These are phyloP conservation scores for Penaeus monodon DNA, from an alignment of 2,888 invertebrate species.

Conservation along the genomic window DNA sequence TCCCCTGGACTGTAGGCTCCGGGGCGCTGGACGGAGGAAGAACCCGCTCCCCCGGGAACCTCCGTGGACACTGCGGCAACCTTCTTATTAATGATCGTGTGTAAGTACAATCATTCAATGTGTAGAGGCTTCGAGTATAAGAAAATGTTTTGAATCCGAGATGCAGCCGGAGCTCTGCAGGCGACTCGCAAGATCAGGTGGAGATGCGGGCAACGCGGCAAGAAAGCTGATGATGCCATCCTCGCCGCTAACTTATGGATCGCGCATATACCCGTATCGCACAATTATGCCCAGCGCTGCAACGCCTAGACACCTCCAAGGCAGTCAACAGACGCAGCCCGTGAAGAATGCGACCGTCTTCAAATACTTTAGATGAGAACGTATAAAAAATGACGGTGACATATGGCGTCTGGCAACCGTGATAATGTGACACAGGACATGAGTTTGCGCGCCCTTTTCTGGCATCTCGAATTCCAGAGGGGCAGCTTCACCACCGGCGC, in stretches of 20 bases:
- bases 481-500: background rate
- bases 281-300: too few relatives aligned
- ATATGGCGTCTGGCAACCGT: constrained; percentile 28
- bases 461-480: constrained; percentile 44
- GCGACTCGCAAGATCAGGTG: constrained; percentile 4
- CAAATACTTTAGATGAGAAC: background rate
- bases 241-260: too few relatives aligned
- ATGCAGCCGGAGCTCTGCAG: background rate
- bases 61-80: too few relatives aligned
- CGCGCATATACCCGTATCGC: too few relatives aligned
- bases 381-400: constrained; percentile 31
- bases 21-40: too few relatives aligned
- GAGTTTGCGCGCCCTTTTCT: constrained; percentile 50
- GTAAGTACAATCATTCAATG: too few relatives aligned
- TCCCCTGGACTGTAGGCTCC: background rate
- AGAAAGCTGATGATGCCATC: constrained; percentile 1
- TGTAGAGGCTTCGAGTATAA: too few relatives aligned
- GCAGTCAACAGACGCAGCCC: too few relatives aligned
- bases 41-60: too few relatives aligned
- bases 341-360: too few relatives aligned
- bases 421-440: constrained; percentile 57
- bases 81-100: too few relatives aligned
- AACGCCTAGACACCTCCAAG: too few relatives aligned
- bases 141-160: background rate
- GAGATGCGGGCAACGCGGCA: constrained; percentile 9